Percentiles rank a stretch among this genome's conserved stretches.
These are phyloP conservation scores for Coturnix japonica DNA, from an alignment of 2,113 vertebrate species.

Conservation along the genomic window DNA sequence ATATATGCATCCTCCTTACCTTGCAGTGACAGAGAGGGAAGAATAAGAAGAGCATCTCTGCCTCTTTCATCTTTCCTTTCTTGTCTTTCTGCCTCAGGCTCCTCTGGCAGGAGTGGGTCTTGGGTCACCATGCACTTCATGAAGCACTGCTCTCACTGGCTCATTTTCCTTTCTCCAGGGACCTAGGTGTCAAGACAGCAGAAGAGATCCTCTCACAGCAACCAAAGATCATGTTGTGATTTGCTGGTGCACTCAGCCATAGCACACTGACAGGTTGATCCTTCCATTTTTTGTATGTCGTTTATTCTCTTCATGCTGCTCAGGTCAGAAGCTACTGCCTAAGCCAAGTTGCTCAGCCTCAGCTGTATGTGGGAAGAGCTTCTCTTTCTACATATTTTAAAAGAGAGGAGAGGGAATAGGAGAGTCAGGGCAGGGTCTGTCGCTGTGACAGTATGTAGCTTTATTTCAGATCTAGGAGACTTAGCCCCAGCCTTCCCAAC, in stretches of 20 bases:
- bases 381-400: neutral
- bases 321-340: neutral
- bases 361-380: neutral
- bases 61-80: neutral
- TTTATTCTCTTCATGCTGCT: neutral
- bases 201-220: neutral
- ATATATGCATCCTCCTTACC: neutral
- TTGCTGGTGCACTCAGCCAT: neutral
- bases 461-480: neutral
- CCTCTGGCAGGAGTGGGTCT: neutral
- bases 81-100: neutral
- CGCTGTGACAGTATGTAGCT: neutral
- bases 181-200: neutral
- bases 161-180: neutral
- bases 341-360: neutral
- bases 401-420: neutral
- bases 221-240: neutral
- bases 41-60: neutral
- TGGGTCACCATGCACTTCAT: neutral
- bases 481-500: neutral
- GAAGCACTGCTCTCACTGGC: neutral
- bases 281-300: neutral
- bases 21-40: neutral
- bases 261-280: neutral
- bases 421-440: neutral